These are phyloP conservation scores for Ginglymostoma cirratum DNA, from an alignment of 2,113 vertebrate species.

Conservation along the genomic window DNA sequence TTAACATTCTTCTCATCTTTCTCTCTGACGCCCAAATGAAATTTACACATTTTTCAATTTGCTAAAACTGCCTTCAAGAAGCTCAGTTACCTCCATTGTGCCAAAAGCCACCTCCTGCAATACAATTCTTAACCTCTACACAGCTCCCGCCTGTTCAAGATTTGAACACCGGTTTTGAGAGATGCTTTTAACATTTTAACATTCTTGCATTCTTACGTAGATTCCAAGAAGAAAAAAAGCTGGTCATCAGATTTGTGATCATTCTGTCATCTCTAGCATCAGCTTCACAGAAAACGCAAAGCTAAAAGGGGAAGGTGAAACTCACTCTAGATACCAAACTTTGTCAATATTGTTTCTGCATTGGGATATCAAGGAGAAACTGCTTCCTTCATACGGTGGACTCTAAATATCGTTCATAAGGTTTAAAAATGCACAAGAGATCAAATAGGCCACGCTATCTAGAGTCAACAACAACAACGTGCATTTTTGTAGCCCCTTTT, in stretches of 20 bases:
- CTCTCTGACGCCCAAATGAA: neutral
- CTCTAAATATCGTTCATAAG: neutral
- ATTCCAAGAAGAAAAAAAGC: neutral
- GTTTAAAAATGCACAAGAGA: neutral
- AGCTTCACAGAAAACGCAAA: neutral
- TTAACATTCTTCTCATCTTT: neutral
- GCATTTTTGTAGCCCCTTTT: neutral
- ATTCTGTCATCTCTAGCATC: neutral
- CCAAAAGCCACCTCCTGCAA: neutral
- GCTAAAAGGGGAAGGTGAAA: neutral
- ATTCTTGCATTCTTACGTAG: neutral
- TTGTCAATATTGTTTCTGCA: neutral
- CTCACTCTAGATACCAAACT: neutral
- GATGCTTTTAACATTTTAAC: neutral
- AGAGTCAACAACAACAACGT: neutral
- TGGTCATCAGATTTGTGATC: neutral
- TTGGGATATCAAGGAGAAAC: neutral
- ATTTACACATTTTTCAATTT: neutral
- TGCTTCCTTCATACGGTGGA: neutral
- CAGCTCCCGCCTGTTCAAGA: neutral
- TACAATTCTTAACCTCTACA: neutral
- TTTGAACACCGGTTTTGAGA: neutral
- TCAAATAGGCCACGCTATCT: neutral
- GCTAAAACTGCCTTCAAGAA: slow-evolving; percentile 9
- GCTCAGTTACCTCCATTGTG: neutral